Evolutionary conservation across 2,888 invertebrate species (phyloP).

Genomic region (Conchocele bisecta): DNA sequence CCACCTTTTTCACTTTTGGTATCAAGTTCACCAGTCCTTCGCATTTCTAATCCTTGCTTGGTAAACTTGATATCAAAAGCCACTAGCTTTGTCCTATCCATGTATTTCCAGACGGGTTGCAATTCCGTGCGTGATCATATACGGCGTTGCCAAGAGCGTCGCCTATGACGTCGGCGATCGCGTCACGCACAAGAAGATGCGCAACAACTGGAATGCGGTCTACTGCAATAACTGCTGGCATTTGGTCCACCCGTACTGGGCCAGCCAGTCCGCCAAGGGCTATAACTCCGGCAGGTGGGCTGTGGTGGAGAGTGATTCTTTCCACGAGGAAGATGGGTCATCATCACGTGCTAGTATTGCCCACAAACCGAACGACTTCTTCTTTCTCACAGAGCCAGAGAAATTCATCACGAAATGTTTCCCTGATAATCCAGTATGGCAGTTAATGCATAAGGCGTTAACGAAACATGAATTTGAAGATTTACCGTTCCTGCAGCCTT

Average conservation of each 20-base stretch:
- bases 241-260: conserved; percentile 74
- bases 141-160: conserved; percentile 71
- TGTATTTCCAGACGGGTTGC: conserved; percentile 61
- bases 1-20: too few species aligned
- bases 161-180: conserved; percentile 69
- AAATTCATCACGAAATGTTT: conserved; percentile 61
- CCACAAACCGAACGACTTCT: conserved; percentile 49
- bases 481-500: conserved; percentile 61
- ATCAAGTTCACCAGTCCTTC: too few species aligned
- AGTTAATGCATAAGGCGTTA: conserved; percentile 55
- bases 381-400: conserved; percentile 65
- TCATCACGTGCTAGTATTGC: not conserved
- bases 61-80: too few species aligned
- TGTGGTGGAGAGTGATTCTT: conserved; percentile 59
- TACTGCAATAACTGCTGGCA: conserved; percentile 69
- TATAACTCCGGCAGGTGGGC: conserved; percentile 65
- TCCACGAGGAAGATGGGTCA: conserved; percentile 26
- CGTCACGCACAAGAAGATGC: conserved; percentile 51
- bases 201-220: conserved; percentile 75
- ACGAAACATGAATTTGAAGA: conserved; percentile 58
- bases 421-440: conserved; percentile 63
- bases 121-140: conserved; percentile 67
- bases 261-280: conserved; percentile 55
- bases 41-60: too few species aligned
- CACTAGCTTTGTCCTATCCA: too few species aligned